phyloP scores from a whole-genome alignment of 2,113 vertebrate species.

The Corapipo altera region DNA sequence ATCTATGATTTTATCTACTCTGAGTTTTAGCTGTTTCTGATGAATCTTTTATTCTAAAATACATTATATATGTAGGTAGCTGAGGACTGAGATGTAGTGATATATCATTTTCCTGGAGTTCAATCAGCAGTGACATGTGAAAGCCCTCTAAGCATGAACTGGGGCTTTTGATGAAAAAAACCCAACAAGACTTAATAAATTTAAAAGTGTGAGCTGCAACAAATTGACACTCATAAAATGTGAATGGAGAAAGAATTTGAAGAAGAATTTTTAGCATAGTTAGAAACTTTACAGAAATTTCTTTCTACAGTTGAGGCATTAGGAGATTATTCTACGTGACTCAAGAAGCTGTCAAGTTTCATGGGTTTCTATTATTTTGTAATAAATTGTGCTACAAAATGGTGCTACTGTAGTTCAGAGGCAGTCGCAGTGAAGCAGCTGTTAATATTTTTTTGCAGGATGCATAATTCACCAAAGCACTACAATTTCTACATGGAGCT shows the following conservation, averaged over 20 bases:
- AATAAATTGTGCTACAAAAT: neutral
- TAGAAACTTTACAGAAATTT: neutral
- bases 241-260: neutral
- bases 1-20: neutral
- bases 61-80: neutral
- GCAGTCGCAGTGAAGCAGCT: neutral
- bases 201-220: neutral
- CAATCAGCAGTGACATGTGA: neutral
- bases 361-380: neutral
- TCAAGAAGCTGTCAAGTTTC: neutral
- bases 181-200: neutral
- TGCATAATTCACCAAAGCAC: neutral
- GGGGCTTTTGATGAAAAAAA: neutral
- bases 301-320: neutral
- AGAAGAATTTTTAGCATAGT: neutral
- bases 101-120: neutral
- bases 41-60: neutral
- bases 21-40: neutral
- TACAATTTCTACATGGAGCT: neutral
- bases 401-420: neutral
- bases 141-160: neutral
- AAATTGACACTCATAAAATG: neutral
- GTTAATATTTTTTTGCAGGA: neutral
- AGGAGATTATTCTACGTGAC: accelerated
- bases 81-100: neutral